These are phyloP conservation scores for Mustela nigripes DNA, from an alignment of 2,113 vertebrate species.

Conservation along the genomic window DNA sequence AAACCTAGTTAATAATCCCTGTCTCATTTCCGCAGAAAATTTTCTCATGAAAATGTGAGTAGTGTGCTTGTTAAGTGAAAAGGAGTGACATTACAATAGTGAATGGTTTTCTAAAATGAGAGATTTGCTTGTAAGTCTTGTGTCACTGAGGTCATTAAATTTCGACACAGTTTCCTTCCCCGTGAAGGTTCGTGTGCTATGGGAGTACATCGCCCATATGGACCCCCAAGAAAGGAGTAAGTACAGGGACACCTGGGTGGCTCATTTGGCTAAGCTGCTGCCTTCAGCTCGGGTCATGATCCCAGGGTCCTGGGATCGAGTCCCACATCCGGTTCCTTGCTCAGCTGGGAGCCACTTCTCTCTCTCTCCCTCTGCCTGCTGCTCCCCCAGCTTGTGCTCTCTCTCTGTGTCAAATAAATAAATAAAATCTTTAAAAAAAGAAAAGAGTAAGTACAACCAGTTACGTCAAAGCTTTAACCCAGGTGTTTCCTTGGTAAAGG, in stretches of 20 bases:
- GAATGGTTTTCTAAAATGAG: conserved; percentile 19
- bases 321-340: too few species aligned
- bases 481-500: not conserved
- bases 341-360: too few species aligned
- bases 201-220: too few species aligned
- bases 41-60: not conserved
- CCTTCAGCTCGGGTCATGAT: too few species aligned
- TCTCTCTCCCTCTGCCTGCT: too few species aligned
- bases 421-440: not conserved
- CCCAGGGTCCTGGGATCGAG: too few species aligned
- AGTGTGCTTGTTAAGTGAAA: not conserved
- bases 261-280: too few species aligned
- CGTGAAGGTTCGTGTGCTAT: fast-evolving
- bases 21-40: not conserved
- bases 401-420: too few species aligned
- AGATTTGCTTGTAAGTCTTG: not conserved
- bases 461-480: not conserved
- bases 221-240: not conserved
- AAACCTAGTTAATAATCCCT: not conserved
- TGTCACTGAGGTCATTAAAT: not conserved
- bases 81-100: not conserved
- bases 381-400: too few species aligned
- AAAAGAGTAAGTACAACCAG: not conserved
- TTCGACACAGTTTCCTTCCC: not conserved
- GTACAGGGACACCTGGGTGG: not conserved